Base-by-base conservation (phyloP, 2,797 vertebrate genomes). In the Loriculus beryllinus region DNA sequence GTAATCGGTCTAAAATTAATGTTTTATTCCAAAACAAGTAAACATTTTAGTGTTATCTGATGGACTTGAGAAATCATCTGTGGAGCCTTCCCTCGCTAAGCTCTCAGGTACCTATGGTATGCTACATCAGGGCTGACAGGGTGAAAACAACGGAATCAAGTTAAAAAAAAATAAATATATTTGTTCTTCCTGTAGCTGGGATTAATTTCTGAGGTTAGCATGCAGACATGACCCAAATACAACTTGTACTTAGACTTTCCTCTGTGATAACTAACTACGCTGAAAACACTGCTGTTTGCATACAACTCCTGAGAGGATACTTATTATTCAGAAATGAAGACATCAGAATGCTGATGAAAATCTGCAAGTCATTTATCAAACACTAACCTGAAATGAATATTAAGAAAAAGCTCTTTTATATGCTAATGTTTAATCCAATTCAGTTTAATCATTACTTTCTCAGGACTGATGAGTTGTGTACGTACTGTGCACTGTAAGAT, bases 401-500 rank as follows among this genome's bases (percentile, higher is more conserved):
- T 93, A 94, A 84, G 91, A 90, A 94, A 96, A 93, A 57, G 25
- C 91, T 96, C 92, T 92, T 93, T 92, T 95, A 92, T 92, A 96
- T 95, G 96, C 89, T 96, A 95, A 94, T 88, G 31, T 59, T 96
- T 78, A 88, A 91, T 90, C 80, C 23, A 3, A 77, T 65, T 13
- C 16, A 82, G 77, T 95, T 96, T 96, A 92, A 96, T 96, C 89
- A 95, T 60, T 64, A 29, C 83, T 86, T 88, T 67, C 80, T 84
- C 40, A 35, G 92, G 92, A 77, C 85, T 10, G 7, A 86, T 37
- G 80, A 93, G 82, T 33, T 85, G 86, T 78, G 71, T 67, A 86
- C 3, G n/a, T 82, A 80, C 87, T 28, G 71, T 15, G 78, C 39
- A 10, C 80, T 48, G 12, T 31, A 52, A 81, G 83, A 86, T 39